A percentile compares a stretch with the other conserved stretches of the same genome.
phyloP scores from a whole-genome alignment of 23 tunicate species.

The Aplidium turbinatum region DNA sequence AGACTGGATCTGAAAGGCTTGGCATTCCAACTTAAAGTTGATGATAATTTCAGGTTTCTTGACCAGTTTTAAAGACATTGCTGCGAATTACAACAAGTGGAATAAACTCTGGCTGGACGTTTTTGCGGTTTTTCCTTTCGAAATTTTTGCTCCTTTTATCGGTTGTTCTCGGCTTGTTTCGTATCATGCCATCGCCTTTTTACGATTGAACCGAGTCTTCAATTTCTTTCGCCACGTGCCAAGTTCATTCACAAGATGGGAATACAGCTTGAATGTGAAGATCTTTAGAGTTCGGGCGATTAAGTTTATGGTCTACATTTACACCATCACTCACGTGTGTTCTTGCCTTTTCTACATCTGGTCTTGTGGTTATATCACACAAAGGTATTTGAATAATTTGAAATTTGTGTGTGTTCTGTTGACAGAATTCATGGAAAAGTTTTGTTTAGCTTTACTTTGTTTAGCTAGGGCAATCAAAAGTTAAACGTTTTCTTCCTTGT shows the following conservation, averaged over 20 bases:
- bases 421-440: too few species aligned
- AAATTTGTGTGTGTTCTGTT: not conserved
- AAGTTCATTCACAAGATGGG: conserved; percentile 55
- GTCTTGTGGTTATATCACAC: conserved; percentile 73
- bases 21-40: too few species aligned
- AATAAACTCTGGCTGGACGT: conserved; percentile 66
- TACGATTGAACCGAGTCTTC: conserved; percentile 64
- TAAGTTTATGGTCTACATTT: conserved; percentile 74
- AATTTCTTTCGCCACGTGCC: conserved; percentile 64
- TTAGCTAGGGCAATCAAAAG: too few species aligned
- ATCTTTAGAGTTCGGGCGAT: conserved; percentile 60
- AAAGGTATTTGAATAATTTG: conserved; percentile 39
- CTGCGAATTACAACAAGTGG: conserved; percentile 55
- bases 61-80: conserved; percentile 66
- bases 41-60: conserved; percentile 52
- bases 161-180: conserved; percentile 42
- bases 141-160: conserved; percentile 52
- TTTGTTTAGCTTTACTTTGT: too few species aligned
- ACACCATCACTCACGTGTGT: conserved; percentile 78
- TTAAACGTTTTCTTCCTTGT: too few species aligned
- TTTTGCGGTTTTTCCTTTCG: conserved; percentile 66
- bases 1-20: too few species aligned
- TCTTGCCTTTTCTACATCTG: conserved; percentile 67
- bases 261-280: conserved; percentile 57
- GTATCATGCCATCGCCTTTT: conserved; percentile 44